Evolutionary conservation across 2,888 invertebrate species (phyloP).

Genomic region (Gymnocheta viridis): DNA sequence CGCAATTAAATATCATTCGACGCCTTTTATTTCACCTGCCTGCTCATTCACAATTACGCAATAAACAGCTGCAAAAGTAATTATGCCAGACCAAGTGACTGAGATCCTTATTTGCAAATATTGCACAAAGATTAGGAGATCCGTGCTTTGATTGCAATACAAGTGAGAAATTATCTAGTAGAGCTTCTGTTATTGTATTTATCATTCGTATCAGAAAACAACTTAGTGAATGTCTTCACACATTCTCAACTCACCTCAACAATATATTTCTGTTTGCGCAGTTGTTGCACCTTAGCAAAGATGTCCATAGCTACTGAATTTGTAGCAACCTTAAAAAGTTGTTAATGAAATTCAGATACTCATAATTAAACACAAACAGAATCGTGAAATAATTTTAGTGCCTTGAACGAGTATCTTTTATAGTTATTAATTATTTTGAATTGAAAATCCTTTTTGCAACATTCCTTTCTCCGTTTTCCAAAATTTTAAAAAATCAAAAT

Average conservation of each 20-base stretch:
- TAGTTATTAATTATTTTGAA: not conserved
- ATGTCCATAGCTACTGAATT: not conserved
- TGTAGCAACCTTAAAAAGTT: not conserved
- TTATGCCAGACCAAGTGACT: too few species aligned
- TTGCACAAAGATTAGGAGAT: too few species aligned
- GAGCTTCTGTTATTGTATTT: not conserved
- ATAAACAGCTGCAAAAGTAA: too few species aligned
- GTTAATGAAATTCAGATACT: not conserved
- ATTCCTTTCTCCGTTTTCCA: too few species aligned
- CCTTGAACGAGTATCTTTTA: not conserved
- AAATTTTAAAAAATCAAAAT: too few species aligned
- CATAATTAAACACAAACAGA: not conserved
- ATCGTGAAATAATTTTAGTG: not conserved
- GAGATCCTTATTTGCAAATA: not conserved
- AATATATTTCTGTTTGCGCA: conserved; percentile 32
- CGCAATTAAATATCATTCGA: too few species aligned
- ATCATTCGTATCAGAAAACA: not conserved
- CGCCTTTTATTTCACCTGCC: too few species aligned
- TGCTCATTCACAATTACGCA: too few species aligned
- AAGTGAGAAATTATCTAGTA: not conserved
- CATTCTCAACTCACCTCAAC: conserved; percentile 29
- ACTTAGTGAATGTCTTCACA: conserved; percentile 3
- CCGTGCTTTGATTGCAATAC: conserved; percentile 9
- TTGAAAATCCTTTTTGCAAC: not conserved
- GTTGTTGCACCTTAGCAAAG: not conserved